phyloP scores from a whole-genome alignment of 2,797 vertebrate genomes.

The Myotis findleyi region DNA sequence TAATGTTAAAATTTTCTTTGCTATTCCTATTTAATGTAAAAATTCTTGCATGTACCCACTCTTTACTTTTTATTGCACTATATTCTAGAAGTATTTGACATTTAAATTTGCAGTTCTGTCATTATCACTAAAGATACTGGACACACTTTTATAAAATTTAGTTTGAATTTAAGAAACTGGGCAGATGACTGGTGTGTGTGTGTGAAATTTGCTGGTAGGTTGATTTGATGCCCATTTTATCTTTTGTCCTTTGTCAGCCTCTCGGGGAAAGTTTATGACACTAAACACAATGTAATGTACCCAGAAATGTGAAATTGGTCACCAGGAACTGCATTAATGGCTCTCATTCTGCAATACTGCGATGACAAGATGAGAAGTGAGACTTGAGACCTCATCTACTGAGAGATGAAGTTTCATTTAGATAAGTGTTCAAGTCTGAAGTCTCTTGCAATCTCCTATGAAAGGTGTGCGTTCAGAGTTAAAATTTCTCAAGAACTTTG shows the following conservation, averaged over 20 bases:
- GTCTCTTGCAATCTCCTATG: background rate
- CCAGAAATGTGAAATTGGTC: background rate
- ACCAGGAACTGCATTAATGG: background rate
- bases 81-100: background rate
- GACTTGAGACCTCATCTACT: background rate
- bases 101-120: conserved; percentile 25
- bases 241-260: background rate
- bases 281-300: background rate
- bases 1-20: background rate
- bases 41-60: background rate
- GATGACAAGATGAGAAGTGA: background rate
- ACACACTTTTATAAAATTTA: background rate
- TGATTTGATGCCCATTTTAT: background rate
- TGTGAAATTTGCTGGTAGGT: conserved; percentile 23
- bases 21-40: conserved; percentile 29
- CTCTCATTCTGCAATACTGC: background rate
- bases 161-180: background rate
- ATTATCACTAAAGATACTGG: background rate
- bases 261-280: background rate
- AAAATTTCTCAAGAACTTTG: conserved; percentile 62
- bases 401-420: background rate
- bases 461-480: conserved; percentile 26
- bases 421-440: background rate
- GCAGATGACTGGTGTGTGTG: background rate
- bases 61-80: background rate